Conservation (phyloP, 2,888 invertebrate species). For the Diarsia rubi region DNA sequence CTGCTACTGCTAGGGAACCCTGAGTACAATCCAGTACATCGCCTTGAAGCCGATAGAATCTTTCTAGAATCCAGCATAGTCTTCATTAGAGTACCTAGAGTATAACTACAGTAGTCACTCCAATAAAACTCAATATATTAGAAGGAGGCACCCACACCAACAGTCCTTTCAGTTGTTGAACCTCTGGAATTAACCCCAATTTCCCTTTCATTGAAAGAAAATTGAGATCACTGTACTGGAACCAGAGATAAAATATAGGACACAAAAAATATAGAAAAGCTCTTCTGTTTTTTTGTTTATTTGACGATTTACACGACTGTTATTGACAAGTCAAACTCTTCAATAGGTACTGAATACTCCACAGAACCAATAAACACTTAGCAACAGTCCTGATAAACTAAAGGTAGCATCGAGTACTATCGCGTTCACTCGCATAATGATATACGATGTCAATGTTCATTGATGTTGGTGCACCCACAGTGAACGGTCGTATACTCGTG, state of each 20-base stretch:
- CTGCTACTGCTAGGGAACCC: not conserved
- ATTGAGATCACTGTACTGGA: not conserved
- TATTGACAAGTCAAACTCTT: slow-evolving; percentile 2
- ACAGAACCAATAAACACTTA: slow-evolving; percentile 31
- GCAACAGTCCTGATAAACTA: slow-evolving; percentile 56
- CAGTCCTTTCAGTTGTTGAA: not conserved
- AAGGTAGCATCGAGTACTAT: slow-evolving; percentile 68
- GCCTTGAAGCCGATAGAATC: no score
- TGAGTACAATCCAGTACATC: not conserved
- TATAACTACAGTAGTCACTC: no score
- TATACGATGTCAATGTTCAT: slow-evolving; percentile 79
- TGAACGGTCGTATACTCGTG: slow-evolving; percentile 75
- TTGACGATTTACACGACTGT: not conserved
- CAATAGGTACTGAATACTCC: slow-evolving; percentile 14
- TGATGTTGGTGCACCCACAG: slow-evolving; percentile 78
- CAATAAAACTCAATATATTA: no score
- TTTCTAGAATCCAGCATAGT: not conserved
- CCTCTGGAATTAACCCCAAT: not conserved
- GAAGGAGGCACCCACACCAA: no score
- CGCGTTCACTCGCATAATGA: slow-evolving; percentile 68
- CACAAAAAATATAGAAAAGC: not conserved
- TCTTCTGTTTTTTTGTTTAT: not conserved
- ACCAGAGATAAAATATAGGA: not conserved
- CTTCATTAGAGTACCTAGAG: not conserved
- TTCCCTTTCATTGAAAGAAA: not conserved